A percentile compares a stretch with the other conserved stretches of the same genome.
Evolutionary conservation across 2,113 vertebrate genomes (phyloP).

Genomic region (Psephotus haematonotus): DNA sequence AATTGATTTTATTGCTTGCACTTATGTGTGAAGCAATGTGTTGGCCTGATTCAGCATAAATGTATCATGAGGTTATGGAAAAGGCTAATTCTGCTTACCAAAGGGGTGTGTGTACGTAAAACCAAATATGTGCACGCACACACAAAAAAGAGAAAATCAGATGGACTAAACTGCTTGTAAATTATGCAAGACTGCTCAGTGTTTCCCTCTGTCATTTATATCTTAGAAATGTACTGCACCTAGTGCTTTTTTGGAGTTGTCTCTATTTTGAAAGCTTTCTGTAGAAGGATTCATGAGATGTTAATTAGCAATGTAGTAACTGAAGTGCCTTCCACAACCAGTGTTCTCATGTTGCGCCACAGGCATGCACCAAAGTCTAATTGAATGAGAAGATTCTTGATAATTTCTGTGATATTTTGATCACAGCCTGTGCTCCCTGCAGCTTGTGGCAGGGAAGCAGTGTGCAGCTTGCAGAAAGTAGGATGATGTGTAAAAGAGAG

Average conservation of each 20-base stretch:
- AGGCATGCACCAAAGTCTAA: background rate
- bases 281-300: background rate
- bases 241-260: background rate
- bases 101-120: background rate
- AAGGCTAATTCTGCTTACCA: background rate
- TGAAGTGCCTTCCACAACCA: background rate
- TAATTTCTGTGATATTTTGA: background rate
- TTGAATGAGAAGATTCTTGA: background rate
- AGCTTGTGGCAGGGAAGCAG: background rate
- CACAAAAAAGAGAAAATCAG: background rate
- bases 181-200: background rate
- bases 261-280: background rate
- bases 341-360: background rate
- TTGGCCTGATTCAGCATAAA: constrained; percentile 55
- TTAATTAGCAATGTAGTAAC: background rate
- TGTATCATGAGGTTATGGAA: background rate
- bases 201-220: background rate
- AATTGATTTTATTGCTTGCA: constrained; percentile 60
- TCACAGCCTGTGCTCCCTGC: fast-evolving
- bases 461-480: background rate
- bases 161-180: background rate
- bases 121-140: fast-evolving
- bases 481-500: background rate
- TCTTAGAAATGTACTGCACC: background rate
- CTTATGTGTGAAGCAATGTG: constrained; percentile 21